Base-by-base conservation (phyloP, 2,888 invertebrate genomes). In the Ferrisia virgata region DNA sequence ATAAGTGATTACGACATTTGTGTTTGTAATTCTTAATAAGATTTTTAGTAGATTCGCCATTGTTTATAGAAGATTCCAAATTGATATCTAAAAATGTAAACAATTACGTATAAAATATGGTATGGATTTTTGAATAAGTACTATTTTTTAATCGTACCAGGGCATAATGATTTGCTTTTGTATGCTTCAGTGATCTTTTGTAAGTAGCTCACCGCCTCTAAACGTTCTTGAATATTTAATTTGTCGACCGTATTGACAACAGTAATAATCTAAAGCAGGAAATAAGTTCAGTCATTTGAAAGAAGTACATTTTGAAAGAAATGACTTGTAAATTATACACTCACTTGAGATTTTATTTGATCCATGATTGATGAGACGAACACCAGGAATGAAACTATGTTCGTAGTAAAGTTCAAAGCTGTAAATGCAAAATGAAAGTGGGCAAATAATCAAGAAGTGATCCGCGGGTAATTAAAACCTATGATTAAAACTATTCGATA, bases 171-270 rank as follows among this genome's bases (percentile, higher is more conserved):
- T 72, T 83, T 83, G 47, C 69, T 83, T 43, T 72, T 83, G 11
- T 64, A 83, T 4, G 83, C 76, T 72, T 83, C 83, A 15, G 83
- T 83, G 25, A 83, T 83, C 33, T 76, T 83, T 31, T 83, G 83
- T 28, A 83, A 72, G 33, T 83, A 83, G 39, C 76, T 83, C 15
- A 83, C 39, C 6, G 83, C 83, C 76, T 83, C 83, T 11, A 83
- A 13, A 15, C 83, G 39, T 72, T 83, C 83, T 43, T 64, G 40
- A 4, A 76, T 40, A 15, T 72, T 72, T 33, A 83, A 76, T 47
- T 83, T 83, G 40, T 83, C 83, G 0, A 83, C 83, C 22, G 83
- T 76, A 18, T 83, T 72, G 11, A 83, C 83, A 18, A 83, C 83
- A 8, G 72, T 72, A 13, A 83, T 76, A 18, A 83, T 72, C 83